Evolutionary conservation across 2,888 invertebrate genomes (phyloP), one percentile per base, ranked within the genome.

Genomic region (Cremastinae sp.): DNA sequence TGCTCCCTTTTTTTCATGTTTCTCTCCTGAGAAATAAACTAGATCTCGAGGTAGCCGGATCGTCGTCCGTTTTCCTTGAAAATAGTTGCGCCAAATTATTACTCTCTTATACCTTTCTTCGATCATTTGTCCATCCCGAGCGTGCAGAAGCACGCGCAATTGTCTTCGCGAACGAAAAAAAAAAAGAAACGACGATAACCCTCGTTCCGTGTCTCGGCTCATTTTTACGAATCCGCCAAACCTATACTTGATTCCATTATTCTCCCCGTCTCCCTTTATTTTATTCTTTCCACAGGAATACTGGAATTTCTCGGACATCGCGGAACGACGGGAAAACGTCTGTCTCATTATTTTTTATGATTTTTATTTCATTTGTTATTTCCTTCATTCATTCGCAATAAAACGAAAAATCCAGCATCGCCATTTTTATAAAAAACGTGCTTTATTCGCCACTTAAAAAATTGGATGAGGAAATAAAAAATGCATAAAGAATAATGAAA

Each of bases 81-180:
- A 43, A 45, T 28, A 45, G 12, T 45, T 45, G 14, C 45, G 14
- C 43, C 22, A 28, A 45, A 59, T 59, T 59, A n/a, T 59, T 59
- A 45, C 10, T 28, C 14, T 43, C 14, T 10, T 14, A n/a, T n/a
- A 9, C 22, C 41, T 43, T 28, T 8, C 41, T 59, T 20, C 59
- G 58, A 41, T 58, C 41, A 28, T 12, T 8, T 20, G 8, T 20
- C 43, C 43, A 0, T 16, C 7, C 22, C 28, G 14, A 2, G 14
- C n/a, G n/a, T n/a, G n/a, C n/a, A n/a, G n/a, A n/a, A n/a, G n/a
- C n/a, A 5, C 20, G 14, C 14, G 43, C 22, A 14, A 38, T 41
- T 45, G 9, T 9, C 5, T 45, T 0, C 16, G 45, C 7, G 9
- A 10, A 43, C 10, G 45, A 45, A 43, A 22, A 28, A 22, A 18